Evolutionary conservation across 2,797 vertebrate species (phyloP).

Genomic region (Molossus molossus): DNA sequence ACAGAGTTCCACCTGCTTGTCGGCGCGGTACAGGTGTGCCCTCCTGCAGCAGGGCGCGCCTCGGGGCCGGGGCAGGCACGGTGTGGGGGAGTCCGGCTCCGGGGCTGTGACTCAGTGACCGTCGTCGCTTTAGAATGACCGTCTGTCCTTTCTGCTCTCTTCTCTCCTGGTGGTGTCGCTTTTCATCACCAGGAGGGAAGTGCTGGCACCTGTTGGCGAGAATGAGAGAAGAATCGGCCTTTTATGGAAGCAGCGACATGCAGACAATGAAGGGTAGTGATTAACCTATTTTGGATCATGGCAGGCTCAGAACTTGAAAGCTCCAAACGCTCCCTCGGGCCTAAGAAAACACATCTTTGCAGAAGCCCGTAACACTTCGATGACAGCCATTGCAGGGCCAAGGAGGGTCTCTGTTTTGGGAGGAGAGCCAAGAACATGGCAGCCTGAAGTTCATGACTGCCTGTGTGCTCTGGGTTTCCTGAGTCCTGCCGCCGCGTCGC

Average conservation of each 20-base stretch:
- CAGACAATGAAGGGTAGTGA: constrained; percentile 20
- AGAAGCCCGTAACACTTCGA: neutral
- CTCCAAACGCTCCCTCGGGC: neutral
- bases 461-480: neutral
- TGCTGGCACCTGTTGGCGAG: constrained; percentile 76
- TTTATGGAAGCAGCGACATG: constrained; percentile 74
- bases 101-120: neutral
- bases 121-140: neutral
- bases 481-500: neutral
- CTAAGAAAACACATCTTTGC: neutral
- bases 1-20: neutral
- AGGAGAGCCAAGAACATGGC: neutral
- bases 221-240: constrained; percentile 73
- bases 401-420: neutral
- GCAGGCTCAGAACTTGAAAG: constrained; percentile 61
- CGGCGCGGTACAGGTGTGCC: fast-evolving
- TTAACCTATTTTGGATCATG: constrained; percentile 59
- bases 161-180: neutral
- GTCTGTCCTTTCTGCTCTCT: neutral
- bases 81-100: neutral
- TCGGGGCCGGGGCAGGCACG: fast-evolving
- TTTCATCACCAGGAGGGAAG: neutral
- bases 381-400: neutral
- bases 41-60: neutral
- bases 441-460: neutral